These are phyloP conservation scores for Acinonyx jubatus DNA, from an alignment of 2,113 vertebrate species.

Conservation along the genomic window DNA sequence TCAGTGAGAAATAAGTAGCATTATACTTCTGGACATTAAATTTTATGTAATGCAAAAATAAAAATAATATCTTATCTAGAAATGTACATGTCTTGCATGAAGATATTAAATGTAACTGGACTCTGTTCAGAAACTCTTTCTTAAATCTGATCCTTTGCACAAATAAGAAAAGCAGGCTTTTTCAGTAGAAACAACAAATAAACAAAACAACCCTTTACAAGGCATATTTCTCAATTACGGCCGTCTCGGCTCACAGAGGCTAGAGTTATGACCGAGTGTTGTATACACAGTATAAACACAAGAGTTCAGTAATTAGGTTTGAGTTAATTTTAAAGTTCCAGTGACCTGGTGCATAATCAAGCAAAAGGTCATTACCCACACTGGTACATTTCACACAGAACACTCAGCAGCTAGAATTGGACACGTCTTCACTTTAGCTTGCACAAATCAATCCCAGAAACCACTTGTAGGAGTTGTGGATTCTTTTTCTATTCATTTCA, in stretches of 20 bases:
- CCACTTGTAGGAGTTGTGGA: not conserved
- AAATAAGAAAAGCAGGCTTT: constrained; percentile 80
- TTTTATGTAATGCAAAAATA: not conserved
- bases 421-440: constrained; percentile 60
- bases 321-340: constrained; percentile 88
- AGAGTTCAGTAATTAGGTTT: constrained; percentile 93
- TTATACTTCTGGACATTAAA: not conserved
- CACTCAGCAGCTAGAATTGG: constrained; percentile 74
- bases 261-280: constrained; percentile 88
- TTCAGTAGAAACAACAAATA: constrained; percentile 87
- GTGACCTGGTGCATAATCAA: constrained; percentile 87
- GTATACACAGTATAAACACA: constrained; percentile 94
- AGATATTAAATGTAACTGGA: constrained; percentile 22
- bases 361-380: constrained; percentile 88
- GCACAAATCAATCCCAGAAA: constrained; percentile 46
- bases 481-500: constrained; percentile 34
- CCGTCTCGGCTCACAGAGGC: constrained; percentile 75
- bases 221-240: constrained; percentile 83
- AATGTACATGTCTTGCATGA: not conserved
- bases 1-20: not conserved
- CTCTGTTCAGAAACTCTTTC: constrained; percentile 42
- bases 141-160: constrained; percentile 74
- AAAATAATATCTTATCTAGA: not conserved
- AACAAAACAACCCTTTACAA: constrained; percentile 84
- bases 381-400: constrained; percentile 85